These are phyloP conservation scores for Lathamus discolor DNA, from an alignment of 2,113 vertebrate genomes.

Conservation along the genomic window DNA sequence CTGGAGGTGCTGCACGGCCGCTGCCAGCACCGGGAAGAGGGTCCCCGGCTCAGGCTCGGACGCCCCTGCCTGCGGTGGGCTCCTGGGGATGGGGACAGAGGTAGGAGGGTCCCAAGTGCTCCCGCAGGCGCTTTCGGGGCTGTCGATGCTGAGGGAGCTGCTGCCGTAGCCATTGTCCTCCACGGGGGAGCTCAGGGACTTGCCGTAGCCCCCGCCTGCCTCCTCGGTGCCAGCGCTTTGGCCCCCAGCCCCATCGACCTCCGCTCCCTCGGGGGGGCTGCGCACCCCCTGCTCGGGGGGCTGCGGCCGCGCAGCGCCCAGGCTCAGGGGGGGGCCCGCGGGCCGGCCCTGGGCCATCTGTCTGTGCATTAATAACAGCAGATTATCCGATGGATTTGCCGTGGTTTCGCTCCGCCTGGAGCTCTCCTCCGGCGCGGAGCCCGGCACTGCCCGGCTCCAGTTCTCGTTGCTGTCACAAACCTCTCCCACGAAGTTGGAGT, in stretches of 20 bases:
- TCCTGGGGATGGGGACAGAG: not conserved
- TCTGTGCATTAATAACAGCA: constrained; percentile 65
- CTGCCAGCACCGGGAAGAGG: constrained; percentile 79
- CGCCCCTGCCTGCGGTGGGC: not conserved
- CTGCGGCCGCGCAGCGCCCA: not conserved
- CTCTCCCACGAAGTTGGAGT: constrained; percentile 89
- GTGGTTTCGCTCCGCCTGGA: constrained; percentile 34
- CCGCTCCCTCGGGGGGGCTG: constrained; percentile 89
- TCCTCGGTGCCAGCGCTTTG: not conserved
- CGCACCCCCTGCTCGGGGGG: constrained; percentile 61
- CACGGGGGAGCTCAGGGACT: constrained; percentile 77
- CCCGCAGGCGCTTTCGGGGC: constrained; percentile 65
- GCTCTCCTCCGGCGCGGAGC: constrained; percentile 7
- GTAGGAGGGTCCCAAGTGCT: constrained; percentile 41
- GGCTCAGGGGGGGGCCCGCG: not conserved
- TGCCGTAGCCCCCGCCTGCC: not conserved
- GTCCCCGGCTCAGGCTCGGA: not conserved
- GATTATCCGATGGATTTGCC: constrained; percentile 47
- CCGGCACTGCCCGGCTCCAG: constrained; percentile 75
- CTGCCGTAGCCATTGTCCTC: constrained; percentile 85
- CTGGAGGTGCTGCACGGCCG: constrained; percentile 86
- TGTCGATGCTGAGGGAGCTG: constrained; percentile 84
- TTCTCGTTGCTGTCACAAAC: constrained; percentile 86
- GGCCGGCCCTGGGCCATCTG: constrained; percentile 58
- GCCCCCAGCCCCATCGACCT: constrained; percentile 60